Evolutionary conservation across 2,888 invertebrate genomes (phyloP).

Genomic region (Tortricodes alternella): DNA sequence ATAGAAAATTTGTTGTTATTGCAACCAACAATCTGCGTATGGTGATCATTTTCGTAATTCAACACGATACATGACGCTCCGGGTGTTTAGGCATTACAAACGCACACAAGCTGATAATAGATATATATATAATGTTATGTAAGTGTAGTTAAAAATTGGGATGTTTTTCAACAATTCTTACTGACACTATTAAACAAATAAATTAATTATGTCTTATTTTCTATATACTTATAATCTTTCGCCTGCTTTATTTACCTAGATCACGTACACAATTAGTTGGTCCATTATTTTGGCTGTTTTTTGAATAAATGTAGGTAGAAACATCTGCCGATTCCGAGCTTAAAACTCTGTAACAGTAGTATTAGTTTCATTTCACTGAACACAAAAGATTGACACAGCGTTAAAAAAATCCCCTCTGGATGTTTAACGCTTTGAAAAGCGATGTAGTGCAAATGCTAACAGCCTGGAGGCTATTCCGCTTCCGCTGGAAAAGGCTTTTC

Average conservation of each 20-base stretch:
- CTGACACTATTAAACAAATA: not conserved
- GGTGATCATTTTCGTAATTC: constrained; percentile 57
- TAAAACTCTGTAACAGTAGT: constrained; percentile 38
- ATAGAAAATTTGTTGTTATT: constrained; percentile 64
- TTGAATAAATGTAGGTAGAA: not conserved
- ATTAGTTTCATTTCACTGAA: constrained; percentile 44
- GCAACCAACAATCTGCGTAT: constrained; percentile 58
- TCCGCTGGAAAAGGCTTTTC: constrained; percentile 13
- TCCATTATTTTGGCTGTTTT: no score
- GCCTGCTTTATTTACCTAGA: not conserved
- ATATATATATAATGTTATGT: no score
- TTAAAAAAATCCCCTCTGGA: constrained; percentile 41
- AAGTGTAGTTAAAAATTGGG: no score
- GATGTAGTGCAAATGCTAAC: constrained; percentile 43
- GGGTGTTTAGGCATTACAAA: no score
- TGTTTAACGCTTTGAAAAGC: constrained; percentile 43
- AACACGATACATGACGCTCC: constrained; percentile 12
- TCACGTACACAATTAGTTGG: no score
- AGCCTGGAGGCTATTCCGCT: constrained; percentile 31
- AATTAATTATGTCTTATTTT: not conserved
- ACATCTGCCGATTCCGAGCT: constrained; percentile 2
- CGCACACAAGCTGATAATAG: no score
- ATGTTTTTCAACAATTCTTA: no score
- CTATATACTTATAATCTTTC: not conserved
- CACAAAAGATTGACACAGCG: constrained; percentile 45